phyloP scores from a whole-genome alignment of 2,797 vertebrate species.

The Pseudochromis fuscus region DNA sequence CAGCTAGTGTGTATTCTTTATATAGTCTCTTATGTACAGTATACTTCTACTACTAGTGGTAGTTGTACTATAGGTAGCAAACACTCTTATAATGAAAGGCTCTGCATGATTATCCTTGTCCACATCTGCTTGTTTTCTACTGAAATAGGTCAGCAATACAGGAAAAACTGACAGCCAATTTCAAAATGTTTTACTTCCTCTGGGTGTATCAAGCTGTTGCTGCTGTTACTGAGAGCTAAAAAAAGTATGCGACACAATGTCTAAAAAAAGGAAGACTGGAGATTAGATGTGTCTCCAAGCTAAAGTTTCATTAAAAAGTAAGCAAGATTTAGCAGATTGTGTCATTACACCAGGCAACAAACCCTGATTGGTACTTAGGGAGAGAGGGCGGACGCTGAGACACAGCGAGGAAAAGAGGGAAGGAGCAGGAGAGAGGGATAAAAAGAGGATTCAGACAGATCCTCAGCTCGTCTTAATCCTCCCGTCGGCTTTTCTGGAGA shows the following conservation, averaged over 20 bases:
- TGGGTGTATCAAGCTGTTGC: neutral
- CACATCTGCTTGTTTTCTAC: neutral
- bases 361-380: constrained; percentile 42
- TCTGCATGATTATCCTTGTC: neutral
- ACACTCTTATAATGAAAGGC: no score
- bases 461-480: constrained; percentile 68
- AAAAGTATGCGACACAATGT: neutral
- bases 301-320: constrained; percentile 51
- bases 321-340: constrained; percentile 46
- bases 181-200: neutral
- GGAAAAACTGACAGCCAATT: neutral
- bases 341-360: constrained; percentile 37
- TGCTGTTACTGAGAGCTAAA: constrained; percentile 24
- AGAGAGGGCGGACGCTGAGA: constrained; percentile 25
- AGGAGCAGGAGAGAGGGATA: constrained; percentile 41
- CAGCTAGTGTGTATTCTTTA: no score
- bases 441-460: constrained; percentile 72
- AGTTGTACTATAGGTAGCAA: no score
- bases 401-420: constrained; percentile 24
- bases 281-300: constrained; percentile 34
- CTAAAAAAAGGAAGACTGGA: constrained; percentile 28
- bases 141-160: neutral
- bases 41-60: no score
- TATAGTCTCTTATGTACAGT: no score
- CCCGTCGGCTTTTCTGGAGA: constrained; percentile 52